phyloP scores from a whole-genome alignment of 2,113 vertebrate genomes.

The Manacus vitellinus region DNA sequence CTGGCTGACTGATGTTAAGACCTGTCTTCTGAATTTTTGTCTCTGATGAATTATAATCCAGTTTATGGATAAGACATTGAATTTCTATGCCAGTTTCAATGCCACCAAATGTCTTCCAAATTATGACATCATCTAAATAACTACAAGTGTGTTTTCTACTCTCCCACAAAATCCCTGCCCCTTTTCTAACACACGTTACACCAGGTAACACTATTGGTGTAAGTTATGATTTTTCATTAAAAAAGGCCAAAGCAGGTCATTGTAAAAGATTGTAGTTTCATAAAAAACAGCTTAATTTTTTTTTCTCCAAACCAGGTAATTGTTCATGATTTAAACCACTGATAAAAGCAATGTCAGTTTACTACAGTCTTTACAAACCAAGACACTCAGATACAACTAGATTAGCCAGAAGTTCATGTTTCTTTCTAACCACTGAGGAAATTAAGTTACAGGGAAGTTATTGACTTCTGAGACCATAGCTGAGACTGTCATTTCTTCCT shows the following conservation, averaged over 20 bases:
- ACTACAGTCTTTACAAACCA: neutral
- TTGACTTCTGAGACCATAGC: neutral
- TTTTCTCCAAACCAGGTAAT: neutral
- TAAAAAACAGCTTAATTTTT: neutral
- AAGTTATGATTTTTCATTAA: neutral
- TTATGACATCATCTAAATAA: neutral
- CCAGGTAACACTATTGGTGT: neutral
- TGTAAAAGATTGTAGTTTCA: neutral
- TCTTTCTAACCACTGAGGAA: neutral
- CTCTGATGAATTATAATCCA: neutral
- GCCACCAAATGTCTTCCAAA: neutral
- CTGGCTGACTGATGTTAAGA: neutral
- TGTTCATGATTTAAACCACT: neutral
- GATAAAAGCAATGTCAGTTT: neutral
- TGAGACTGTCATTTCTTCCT: neutral
- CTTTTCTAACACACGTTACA: neutral
- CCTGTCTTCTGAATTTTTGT: neutral
- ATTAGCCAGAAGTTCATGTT: neutral
- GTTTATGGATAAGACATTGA: neutral
- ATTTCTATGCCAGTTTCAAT: neutral
- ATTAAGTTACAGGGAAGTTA: neutral
- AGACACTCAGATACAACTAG: neutral
- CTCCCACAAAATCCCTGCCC: neutral
- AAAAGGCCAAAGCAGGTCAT: neutral
- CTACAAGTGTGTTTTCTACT: neutral